Conservation (phyloP, 2,797 vertebrate species). For the Loris lydekkerianus region DNA sequence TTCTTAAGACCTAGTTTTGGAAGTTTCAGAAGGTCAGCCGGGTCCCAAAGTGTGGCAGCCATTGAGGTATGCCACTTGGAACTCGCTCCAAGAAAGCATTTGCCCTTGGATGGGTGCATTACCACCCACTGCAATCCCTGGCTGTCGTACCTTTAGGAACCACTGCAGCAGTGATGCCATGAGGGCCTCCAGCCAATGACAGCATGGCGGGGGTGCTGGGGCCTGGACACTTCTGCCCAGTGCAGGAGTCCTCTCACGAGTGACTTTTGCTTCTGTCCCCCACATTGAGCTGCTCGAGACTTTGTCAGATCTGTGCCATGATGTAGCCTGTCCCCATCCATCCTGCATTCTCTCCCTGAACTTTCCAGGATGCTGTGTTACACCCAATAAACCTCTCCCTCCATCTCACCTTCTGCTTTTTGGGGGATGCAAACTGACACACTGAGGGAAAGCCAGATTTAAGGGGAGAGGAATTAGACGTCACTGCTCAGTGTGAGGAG, state of each 20-base stretch:
- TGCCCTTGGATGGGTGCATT: neutral
- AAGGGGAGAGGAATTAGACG: neutral
- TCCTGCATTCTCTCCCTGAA: neutral
- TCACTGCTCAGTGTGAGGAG: neutral
- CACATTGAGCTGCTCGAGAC: accelerated
- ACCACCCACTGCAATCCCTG: neutral
- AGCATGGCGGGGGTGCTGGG: neutral
- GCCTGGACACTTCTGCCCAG: neutral
- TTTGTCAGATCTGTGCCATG: accelerated
- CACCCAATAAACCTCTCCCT: neutral
- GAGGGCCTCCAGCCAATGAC: neutral
- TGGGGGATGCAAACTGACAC: neutral
- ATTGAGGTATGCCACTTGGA: neutral
- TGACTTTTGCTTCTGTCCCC: neutral
- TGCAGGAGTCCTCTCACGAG: neutral
- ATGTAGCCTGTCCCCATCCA: no score
- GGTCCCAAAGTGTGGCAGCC: accelerated
- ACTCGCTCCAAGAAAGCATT: neutral
- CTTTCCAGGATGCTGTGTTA: neutral
- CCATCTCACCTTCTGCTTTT: neutral
- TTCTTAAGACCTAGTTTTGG: neutral
- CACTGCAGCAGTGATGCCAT: neutral
- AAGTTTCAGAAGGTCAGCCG: neutral
- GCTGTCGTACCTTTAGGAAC: neutral
- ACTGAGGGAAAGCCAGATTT: neutral